Evolutionary conservation across 2,888 invertebrate species (phyloP).

Genomic region (Mythimna ferrago): DNA sequence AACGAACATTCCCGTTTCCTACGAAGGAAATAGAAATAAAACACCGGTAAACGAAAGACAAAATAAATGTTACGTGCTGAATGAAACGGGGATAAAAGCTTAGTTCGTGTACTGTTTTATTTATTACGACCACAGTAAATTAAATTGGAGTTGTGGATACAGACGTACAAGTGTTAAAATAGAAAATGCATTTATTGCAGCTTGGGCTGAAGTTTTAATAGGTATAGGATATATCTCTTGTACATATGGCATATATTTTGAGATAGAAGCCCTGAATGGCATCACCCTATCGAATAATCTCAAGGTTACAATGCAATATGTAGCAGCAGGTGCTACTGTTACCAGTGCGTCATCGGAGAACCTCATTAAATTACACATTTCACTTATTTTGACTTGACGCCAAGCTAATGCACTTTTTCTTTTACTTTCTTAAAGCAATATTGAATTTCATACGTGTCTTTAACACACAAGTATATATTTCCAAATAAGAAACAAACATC

Average conservation of each 20-base stretch:
- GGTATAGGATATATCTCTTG: not conserved
- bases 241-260: slow-evolving; percentile 7
- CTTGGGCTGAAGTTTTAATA: not conserved
- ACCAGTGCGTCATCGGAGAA: slow-evolving; percentile 29
- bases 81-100: slow-evolving; percentile 56
- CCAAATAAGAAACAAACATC: slow-evolving; percentile 28
- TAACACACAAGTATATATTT: slow-evolving; percentile 5
- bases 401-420: slow-evolving; percentile 31
- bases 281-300: slow-evolving; percentile 25
- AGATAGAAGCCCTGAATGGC: slow-evolving; percentile 4
- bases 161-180: slow-evolving; percentile 18
- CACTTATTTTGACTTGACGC: slow-evolving; percentile 32
- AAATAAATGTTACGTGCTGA: slow-evolving; percentile 60
- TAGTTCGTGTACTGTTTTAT: slow-evolving; percentile 46
- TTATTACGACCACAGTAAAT: slow-evolving; percentile 48
- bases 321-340: slow-evolving; percentile 31
- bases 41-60: slow-evolving; percentile 64
- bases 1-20: slow-evolving; percentile 75
- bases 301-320: slow-evolving; percentile 25
- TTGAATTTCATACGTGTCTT: slow-evolving; percentile 14
- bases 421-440: slow-evolving; percentile 19
- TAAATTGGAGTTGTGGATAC: slow-evolving; percentile 44
- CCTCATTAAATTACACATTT: slow-evolving; percentile 48
- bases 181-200: slow-evolving; percentile 3
- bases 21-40: slow-evolving; percentile 73